Percentiles rank a stretch among this genome's conserved stretches.
Conservation (phyloP, 2,797 vertebrate genomes). For the Chaetodon trifasciatus region DNA sequence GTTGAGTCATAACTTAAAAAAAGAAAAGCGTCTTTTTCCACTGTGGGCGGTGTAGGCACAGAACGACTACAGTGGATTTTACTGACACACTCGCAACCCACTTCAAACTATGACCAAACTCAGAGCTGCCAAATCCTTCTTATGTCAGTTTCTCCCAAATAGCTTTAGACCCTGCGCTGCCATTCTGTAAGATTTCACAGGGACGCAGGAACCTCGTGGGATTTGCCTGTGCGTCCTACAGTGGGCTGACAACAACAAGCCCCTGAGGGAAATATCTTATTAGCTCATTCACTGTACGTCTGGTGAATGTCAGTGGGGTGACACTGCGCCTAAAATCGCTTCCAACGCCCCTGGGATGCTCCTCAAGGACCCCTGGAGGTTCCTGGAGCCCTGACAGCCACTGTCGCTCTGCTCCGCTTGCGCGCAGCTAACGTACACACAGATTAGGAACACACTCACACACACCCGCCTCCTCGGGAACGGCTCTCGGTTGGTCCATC, state of each 20-base stretch:
- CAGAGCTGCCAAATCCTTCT: constrained; percentile 56
- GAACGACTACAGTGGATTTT: constrained; percentile 41
- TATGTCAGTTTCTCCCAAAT: constrained; percentile 39
- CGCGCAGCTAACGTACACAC: constrained; percentile 36
- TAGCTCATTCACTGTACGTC: not conserved
- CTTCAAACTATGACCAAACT: constrained; percentile 53
- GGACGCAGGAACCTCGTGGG: not conserved
- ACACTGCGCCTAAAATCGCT: constrained; percentile 7
- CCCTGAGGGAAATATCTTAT: not conserved
- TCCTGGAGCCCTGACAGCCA: constrained; percentile 29
- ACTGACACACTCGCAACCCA: constrained; percentile 50
- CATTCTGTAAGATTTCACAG: constrained; percentile 13
- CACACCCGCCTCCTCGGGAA: constrained; percentile 73
- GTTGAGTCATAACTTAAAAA: constrained; percentile 67
- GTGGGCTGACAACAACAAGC: constrained; percentile 10
- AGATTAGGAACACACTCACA: constrained; percentile 44
- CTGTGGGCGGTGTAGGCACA: constrained; percentile 58
- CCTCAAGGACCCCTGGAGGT: constrained; percentile 43
- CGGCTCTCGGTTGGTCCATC: constrained; percentile 78
- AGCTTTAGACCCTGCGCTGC: constrained; percentile 15
- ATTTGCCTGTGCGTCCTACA: not conserved
- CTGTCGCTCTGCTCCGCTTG: constrained; percentile 42
- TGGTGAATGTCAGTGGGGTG: constrained; percentile 2
- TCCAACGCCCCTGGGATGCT: constrained; percentile 17
- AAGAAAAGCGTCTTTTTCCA: constrained; percentile 36